Evolutionary conservation across 92 coral and sea anemone species (phyloP).

Genomic region (Zoanthus solanderi): DNA sequence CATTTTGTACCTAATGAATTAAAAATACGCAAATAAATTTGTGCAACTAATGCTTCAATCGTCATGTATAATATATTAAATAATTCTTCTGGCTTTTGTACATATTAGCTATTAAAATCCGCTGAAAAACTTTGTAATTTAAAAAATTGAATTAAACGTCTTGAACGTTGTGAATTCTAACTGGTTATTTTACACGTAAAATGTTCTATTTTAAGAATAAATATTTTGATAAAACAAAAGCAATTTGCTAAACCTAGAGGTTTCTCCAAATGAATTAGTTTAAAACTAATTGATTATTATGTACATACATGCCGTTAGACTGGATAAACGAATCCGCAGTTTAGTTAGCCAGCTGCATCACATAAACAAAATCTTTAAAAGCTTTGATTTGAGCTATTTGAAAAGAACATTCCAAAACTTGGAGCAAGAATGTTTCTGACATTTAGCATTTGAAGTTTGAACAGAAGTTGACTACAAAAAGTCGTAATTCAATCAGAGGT

Average conservation of each 20-base stretch:
- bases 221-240: neutral
- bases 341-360: neutral
- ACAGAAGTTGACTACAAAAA: too few species aligned
- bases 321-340: neutral
- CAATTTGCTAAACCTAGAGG: neutral
- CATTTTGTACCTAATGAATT: neutral
- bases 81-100: neutral
- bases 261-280: neutral
- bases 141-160: neutral
- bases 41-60: neutral
- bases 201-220: neutral
- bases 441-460: too few species aligned
- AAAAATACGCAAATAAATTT: neutral
- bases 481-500: too few species aligned
- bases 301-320: neutral
- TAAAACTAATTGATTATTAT: neutral
- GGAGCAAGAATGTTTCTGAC: too few species aligned
- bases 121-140: neutral
- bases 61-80: neutral
- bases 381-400: too few species aligned
- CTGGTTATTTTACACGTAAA: neutral
- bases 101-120: neutral
- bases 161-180: neutral
- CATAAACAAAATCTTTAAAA: neutral
- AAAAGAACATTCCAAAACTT: too few species aligned